Percentiles rank a stretch among this genome's conserved stretches.
These are phyloP conservation scores for Tinea trinotella DNA, from an alignment of 2,888 invertebrate genomes.

Conservation along the genomic window DNA sequence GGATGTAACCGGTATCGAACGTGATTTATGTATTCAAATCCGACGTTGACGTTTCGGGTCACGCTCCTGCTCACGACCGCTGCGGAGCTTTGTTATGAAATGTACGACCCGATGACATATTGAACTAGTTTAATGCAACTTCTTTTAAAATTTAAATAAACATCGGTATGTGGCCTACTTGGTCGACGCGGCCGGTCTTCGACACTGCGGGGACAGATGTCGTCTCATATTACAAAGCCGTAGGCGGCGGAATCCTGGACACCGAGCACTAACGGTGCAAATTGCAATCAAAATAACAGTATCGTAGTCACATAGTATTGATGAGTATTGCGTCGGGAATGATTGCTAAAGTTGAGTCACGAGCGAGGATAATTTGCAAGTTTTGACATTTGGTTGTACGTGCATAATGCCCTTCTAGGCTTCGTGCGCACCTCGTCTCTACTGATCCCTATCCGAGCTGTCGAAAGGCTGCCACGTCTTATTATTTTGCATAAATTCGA, in stretches of 20 bases:
- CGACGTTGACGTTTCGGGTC: constrained; percentile 29
- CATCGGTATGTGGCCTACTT: constrained; percentile 9
- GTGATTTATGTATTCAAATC: constrained; percentile 64
- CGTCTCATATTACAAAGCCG: constrained; percentile 13
- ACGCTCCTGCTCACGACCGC: constrained; percentile 17
- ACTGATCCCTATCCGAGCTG: constrained; percentile 24
- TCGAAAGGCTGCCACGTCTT: constrained; percentile 21
- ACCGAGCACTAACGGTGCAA: constrained; percentile 14
- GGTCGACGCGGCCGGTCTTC: not conserved
- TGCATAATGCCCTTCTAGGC: constrained; percentile 21
- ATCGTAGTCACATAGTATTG: constrained; percentile 9
- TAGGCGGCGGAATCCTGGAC: not conserved
- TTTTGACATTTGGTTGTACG: constrained; percentile 53
- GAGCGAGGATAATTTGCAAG: constrained; percentile 57
- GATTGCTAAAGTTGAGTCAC: constrained; percentile 60
- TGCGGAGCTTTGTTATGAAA: constrained; percentile 15
- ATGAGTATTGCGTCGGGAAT: constrained; percentile 17
- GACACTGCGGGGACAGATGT: constrained; percentile 10
- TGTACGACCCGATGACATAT: constrained; percentile 14
- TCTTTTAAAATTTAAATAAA: not conserved
- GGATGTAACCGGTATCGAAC: constrained; percentile 35
- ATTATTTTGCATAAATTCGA: constrained; percentile 22
- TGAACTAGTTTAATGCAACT: constrained; percentile 5
- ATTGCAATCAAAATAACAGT: constrained; percentile 18
- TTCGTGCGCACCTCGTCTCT: constrained; percentile 18